These are phyloP conservation scores for Tachina lurida DNA, from an alignment of 2,888 invertebrate species.

Conservation along the genomic window DNA sequence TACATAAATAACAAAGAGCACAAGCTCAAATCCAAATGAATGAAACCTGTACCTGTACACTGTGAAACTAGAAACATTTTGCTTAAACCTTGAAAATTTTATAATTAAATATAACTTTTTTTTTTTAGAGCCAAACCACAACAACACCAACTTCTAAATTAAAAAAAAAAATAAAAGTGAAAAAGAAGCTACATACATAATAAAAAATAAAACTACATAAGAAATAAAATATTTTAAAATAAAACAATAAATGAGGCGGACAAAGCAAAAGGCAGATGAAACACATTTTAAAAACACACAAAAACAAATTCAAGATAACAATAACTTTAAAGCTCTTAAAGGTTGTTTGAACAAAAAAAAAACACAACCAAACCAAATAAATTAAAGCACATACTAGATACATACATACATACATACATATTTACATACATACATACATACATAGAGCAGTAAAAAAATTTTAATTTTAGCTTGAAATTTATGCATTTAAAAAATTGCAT, in stretches of 20 bases:
- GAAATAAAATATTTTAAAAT: conserved; percentile 43
- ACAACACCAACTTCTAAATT: conserved; percentile 9
- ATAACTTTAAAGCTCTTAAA: conserved; percentile 42
- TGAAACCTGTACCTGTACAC: conserved; percentile 63
- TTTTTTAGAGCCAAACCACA: conserved; percentile 39
- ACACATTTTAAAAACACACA: background rate
- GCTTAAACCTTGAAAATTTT: conserved; percentile 65
- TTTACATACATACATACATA: too few species aligned
- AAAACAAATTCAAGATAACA: conserved; percentile 14
- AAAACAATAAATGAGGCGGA: conserved; percentile 45
- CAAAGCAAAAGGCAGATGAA: conserved; percentile 40
- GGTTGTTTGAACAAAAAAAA: conserved; percentile 42
- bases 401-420: too few species aligned
- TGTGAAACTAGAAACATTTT: conserved; percentile 67
- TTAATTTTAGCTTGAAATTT: conserved; percentile 51
- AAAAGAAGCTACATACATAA: conserved; percentile 25
- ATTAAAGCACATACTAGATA: background rate
- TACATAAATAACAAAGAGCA: conserved; percentile 2
- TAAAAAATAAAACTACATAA: conserved; percentile 17
- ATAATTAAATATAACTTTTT: conserved; percentile 39
- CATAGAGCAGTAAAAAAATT: conserved; percentile 9
- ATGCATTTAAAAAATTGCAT: conserved; percentile 69
- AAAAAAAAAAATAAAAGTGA: conserved; percentile 33
- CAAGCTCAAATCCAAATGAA: conserved; percentile 53
- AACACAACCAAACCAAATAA: conserved; percentile 1